Evolutionary conservation across 2,888 invertebrate genomes (phyloP), one percentile per base, ranked within the genome.

Genomic region (Auanema freiburgensis): DNA sequence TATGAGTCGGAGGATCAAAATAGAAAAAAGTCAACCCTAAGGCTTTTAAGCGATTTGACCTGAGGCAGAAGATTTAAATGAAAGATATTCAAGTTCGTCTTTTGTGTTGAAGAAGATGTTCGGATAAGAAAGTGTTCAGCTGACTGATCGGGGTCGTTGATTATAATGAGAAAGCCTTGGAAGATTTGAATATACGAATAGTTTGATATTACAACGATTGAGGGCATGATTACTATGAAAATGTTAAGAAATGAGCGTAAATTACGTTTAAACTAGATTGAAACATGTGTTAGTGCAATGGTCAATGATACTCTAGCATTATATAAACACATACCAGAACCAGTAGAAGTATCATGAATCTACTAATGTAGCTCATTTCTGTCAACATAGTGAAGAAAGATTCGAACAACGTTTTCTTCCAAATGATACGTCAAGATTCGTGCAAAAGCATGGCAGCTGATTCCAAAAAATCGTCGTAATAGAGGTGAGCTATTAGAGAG

Each of bases 41-140:
- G 21, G 25, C 46, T 46, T 18, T 8, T 3, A 46, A 46, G 46
- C 3, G 21, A 21, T 46, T 18, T 16, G 16, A 18, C 21, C 16
- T 18, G 21, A 10, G 50, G 50, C 11, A 50, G n/a, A 16, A 21
- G 16, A 10, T 12, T 14, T 8, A 23, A 14, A 23, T 16, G 12
- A 57, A 23, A 57, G 50, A 49, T n/a, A 21, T 41, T 21, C 23
- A 55, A 42, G 40, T 43, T 21, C 56, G 33, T 57, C 24, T 16
- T 18, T 23, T 24, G 12, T 52, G 59, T 24, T 49, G 61, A 40
- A 46, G 16, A 25, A 25, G 54, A 44, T 16, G 54, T 41, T 16
- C 46, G 16, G 43, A 46, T 46, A 46, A 46, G 16, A 21, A 33
- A 33, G 33, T 33, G 33, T 33, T 33, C 33, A 33, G 33, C 33